Evolutionary conservation across 2,888 invertebrate genomes (phyloP).

Genomic region (Dasysyrphus albostriatus): DNA sequence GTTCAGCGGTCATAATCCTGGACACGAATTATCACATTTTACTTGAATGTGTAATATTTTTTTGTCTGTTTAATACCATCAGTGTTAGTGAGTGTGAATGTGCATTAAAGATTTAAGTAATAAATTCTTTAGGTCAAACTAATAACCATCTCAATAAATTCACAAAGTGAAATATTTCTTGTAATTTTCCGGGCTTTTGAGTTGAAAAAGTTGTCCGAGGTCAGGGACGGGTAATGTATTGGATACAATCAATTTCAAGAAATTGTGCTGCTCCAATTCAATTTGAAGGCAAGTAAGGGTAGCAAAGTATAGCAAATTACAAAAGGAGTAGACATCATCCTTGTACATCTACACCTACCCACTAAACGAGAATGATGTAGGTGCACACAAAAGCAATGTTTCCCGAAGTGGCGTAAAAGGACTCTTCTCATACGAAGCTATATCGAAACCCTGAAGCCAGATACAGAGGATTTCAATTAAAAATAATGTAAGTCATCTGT

Average conservation of each 20-base stretch:
- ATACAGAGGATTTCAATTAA: slow-evolving; percentile 71
- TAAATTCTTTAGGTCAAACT: slow-evolving; percentile 52
- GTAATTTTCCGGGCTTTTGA: slow-evolving; percentile 59
- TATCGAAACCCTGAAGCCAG: slow-evolving; percentile 29
- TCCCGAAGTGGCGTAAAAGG: background rate
- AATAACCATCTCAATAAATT: slow-evolving; percentile 59
- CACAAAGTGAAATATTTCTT: slow-evolving; percentile 33
- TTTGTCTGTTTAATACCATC: background rate
- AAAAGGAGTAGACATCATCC: slow-evolving; percentile 9
- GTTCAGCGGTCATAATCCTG: slow-evolving; percentile 25
- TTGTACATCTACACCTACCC: background rate
- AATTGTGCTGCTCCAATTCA: slow-evolving; percentile 46
- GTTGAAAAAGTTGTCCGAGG: slow-evolving; percentile 58
- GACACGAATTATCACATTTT: background rate
- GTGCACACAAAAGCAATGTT: slow-evolving; percentile 15
- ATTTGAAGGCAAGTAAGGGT: slow-evolving; percentile 49
- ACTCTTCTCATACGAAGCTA: slow-evolving; percentile 5
- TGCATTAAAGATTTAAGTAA: slow-evolving; percentile 36
- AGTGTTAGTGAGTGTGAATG: slow-evolving; percentile 5
- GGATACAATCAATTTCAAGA: slow-evolving; percentile 47
- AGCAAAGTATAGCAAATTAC: slow-evolving; percentile 13
- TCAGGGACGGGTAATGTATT: slow-evolving; percentile 59
- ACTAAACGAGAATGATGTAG: background rate
- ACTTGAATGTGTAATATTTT: background rate
- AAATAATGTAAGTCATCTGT: slow-evolving; percentile 71